phyloP scores from a whole-genome alignment of 2,797 vertebrate species.

The Sebastes kiyomatsui region DNA sequence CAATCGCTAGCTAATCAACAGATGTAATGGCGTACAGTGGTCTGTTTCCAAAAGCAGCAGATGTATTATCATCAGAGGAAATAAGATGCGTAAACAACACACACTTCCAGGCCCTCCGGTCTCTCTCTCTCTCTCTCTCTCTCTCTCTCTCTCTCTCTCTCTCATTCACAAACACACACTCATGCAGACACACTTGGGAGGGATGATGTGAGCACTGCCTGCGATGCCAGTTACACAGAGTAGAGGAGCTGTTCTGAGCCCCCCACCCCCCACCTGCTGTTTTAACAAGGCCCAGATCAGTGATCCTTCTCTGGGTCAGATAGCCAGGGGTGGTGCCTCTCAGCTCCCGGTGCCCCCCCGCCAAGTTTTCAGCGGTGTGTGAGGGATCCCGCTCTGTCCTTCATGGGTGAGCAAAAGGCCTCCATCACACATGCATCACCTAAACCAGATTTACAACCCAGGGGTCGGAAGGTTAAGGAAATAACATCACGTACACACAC shows the following conservation, averaged over 20 bases:
- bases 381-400: constrained; percentile 6
- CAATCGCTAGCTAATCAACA: constrained; percentile 65
- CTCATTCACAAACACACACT: background rate
- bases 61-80: constrained; percentile 51
- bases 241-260: constrained; percentile 26
- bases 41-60: constrained; percentile 51
- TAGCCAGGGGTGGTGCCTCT: constrained; percentile 32
- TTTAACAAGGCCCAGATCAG: constrained; percentile 64
- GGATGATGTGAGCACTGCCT: constrained; percentile 24
- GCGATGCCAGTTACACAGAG: constrained; percentile 26
- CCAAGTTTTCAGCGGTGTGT: constrained; percentile 38
- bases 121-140: background rate
- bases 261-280: constrained; percentile 39
- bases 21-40: constrained; percentile 46
- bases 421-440: background rate
- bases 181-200: constrained; percentile 34
- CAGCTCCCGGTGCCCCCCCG: background rate
- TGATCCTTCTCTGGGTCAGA: constrained; percentile 54
- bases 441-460: background rate
- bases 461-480: constrained; percentile 1
- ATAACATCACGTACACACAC: background rate
- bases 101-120: background rate
- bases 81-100: constrained; percentile 50
- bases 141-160: background rate
- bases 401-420: background rate